Base-by-base conservation (phyloP, 2,113 vertebrate species). In the Hydrochoerus hydrochaeris region DNA sequence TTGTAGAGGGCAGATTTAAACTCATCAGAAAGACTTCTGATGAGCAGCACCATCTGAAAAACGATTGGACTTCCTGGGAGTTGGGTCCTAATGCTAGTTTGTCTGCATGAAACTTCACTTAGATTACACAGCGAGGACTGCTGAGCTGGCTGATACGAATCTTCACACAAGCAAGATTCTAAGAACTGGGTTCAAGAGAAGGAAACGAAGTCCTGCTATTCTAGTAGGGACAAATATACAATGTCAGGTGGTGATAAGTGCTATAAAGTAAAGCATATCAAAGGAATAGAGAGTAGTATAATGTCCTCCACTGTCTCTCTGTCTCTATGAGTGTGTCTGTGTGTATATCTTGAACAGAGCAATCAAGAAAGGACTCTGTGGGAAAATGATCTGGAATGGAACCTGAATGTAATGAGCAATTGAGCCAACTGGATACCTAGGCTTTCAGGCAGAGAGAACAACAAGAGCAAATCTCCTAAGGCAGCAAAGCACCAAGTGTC, bases 381-480 rank as follows among this genome's bases (percentile, higher is more conserved):
- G 71, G 58, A 32, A 86, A 44, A 20, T 71, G 32, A 85, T n/a
- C 57, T n/a, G 62, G 38, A 63, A 22, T 62, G 65, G 63, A 46
- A 82, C 9, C 30, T 82, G 58, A 82, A 44, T 28, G 52, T 57
- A 38, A 35, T 44, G 49, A 94, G 46, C 12, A 92, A 54, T 20
- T 26, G 38, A 86, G 38, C n/a, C 67, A 38, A 19, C 10, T 38
- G 26, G 49, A 44, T 49, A 52, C 63, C 71, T 49, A 84, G 81
- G 91, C 93, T 83, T 63, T 81, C 58, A 92, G 26, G 97, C 81
- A 83, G 32, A 95, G 58, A 94, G 90, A 84, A 90, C 90, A 93
- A 35, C 16, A 32, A 84, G 69, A 57, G 16, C 86, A n/a, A 44
- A 93, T 81, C 28, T 49, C 85, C 38, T 44, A 52, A 85, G 32